Conservation (phyloP, 2,113 vertebrate species). For the Erinaceus europaeus region DNA sequence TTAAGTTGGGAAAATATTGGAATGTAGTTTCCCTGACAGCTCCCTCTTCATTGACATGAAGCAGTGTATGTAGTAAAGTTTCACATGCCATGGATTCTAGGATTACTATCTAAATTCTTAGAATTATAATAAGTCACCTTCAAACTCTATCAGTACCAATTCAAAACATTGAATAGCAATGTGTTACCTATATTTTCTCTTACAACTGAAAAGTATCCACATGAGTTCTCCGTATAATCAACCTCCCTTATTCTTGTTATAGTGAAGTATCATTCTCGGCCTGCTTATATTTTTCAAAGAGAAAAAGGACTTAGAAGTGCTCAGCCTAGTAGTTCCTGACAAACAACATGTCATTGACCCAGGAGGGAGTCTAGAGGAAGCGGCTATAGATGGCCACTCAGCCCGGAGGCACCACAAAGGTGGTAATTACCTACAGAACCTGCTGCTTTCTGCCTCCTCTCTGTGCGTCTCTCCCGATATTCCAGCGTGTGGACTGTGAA, state of each 20-base stretch:
- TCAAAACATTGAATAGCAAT: slow-evolving; percentile 20
- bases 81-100: neutral
- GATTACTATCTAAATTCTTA: slow-evolving; percentile 13
- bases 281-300: slow-evolving; percentile 18
- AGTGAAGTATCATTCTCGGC: neutral
- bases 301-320: slow-evolving; percentile 37
- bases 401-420: slow-evolving; percentile 16
- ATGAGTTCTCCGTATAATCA: slow-evolving; percentile 7
- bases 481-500: neutral
- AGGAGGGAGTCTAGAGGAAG: neutral
- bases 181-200: slow-evolving; percentile 8
- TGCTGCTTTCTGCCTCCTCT: slow-evolving; percentile 38
- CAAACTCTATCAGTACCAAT: neutral
- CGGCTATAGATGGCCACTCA: slow-evolving; percentile 37
- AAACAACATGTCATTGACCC: neutral
- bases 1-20: neutral
- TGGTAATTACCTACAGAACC: slow-evolving; percentile 34
- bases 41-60: neutral
- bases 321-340: slow-evolving; percentile 9
- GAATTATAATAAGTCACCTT: neutral
- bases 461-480: neutral
- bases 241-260: neutral
- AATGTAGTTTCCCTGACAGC: neutral
- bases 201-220: neutral
- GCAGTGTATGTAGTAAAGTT: neutral